Conservation (phyloP, 2,888 invertebrate species). For the Clostera curtula region DNA sequence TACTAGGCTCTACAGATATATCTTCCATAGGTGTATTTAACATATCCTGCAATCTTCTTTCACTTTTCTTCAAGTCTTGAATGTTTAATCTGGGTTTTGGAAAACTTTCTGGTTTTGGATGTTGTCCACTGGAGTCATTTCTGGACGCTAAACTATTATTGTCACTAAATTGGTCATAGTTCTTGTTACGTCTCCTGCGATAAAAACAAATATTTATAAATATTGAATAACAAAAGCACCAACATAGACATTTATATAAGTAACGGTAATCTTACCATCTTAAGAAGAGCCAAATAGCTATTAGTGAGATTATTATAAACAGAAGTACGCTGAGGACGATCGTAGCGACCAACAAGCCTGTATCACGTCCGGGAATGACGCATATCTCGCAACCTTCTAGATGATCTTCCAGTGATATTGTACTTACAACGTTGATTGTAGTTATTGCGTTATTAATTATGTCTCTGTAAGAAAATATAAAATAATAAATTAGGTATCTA, state of each 20-base stretch:
- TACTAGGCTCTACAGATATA: constrained; percentile 21
- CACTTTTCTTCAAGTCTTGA: constrained; percentile 54
- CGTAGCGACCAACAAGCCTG: constrained; percentile 53
- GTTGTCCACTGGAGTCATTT: constrained; percentile 28
- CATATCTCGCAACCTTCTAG: constrained; percentile 42
- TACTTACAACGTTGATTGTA: constrained; percentile 37
- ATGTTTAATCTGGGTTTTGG: constrained; percentile 47
- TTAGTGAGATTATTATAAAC: constrained; percentile 44
- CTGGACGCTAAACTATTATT: constrained; percentile 42
- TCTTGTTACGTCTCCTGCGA: constrained; percentile 41
- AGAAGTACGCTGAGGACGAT: constrained; percentile 54
- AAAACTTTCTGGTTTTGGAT: constrained; percentile 29
- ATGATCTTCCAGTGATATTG: constrained; percentile 57
- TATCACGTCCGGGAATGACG: constrained; percentile 39
- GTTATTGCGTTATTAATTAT: constrained; percentile 36
- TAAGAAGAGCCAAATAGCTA: constrained; percentile 47
- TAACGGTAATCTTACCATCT: constrained; percentile 51
- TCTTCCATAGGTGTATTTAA: constrained; percentile 42
- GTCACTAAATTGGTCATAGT: constrained; percentile 48
- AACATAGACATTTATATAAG: constrained; percentile 25
- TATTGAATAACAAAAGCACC: constrained; percentile 15
- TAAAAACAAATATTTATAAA: constrained; percentile 19
- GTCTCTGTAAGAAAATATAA: constrained; percentile 40
- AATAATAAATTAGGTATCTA: constrained; percentile 5
- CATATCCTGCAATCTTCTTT: constrained; percentile 54